Conservation (phyloP, 1,140 invertebrate genomes). For the Gryllus bimaculatus region DNA sequence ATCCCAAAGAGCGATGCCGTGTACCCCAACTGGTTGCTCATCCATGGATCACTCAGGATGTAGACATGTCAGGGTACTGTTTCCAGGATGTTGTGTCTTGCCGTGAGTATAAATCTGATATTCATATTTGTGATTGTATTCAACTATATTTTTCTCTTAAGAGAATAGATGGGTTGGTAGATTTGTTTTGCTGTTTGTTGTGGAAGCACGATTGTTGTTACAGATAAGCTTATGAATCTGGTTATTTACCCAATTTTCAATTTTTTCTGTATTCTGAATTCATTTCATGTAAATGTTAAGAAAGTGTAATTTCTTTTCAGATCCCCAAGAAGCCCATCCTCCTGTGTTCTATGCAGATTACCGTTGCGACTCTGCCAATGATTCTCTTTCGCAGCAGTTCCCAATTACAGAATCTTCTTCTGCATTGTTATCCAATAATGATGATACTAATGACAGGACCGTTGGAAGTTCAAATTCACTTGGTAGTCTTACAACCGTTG, state of each 20-base stretch:
- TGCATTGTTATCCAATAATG: constrained; percentile 7
- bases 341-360: constrained; percentile 14
- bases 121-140: too few relatives aligned
- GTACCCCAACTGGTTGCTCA: constrained; percentile 41
- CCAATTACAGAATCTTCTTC: constrained; percentile 13
- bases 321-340: constrained; percentile 13
- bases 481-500: constrained; percentile 15
- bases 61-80: constrained; percentile 25
- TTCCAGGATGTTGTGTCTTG: constrained; percentile 24
- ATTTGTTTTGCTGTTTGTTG: too few relatives aligned
- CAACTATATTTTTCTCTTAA: too few relatives aligned
- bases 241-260: too few relatives aligned
- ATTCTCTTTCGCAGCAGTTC: constrained; percentile 7
- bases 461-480: constrained; percentile 15
- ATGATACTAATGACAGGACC: constrained; percentile 9
- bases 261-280: too few relatives aligned
- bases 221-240: too few relatives aligned
- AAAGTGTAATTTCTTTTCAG: background rate
- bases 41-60: constrained; percentile 40
- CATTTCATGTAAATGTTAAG: too few relatives aligned
- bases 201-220: too few relatives aligned
- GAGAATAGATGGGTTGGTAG: too few relatives aligned
- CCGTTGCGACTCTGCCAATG: constrained; percentile 10
- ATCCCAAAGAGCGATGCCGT: constrained; percentile 38
- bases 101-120: constrained; percentile 7